Evolutionary conservation across 2,888 invertebrate genomes (phyloP).

Genomic region (Rhopalosiphum nymphaeae): DNA sequence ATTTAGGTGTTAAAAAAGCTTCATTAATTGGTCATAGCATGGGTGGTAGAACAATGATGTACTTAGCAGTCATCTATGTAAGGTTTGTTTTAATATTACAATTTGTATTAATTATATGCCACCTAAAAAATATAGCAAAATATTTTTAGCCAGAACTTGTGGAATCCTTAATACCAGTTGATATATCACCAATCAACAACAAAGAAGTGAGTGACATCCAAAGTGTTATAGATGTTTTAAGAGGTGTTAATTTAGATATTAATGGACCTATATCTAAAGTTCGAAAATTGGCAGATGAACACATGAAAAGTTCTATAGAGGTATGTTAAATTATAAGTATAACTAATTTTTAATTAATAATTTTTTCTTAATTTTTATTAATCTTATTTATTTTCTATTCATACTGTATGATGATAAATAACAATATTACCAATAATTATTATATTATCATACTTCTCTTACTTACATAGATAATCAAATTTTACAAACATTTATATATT

Average conservation of each 20-base stretch:
- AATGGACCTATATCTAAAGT: conserved; percentile 80
- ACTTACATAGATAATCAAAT: neutral
- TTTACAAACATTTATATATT: neutral
- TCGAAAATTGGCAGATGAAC: conserved; percentile 77
- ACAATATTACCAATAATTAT: neutral
- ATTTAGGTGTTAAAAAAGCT: conserved; percentile 76
- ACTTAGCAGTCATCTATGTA: conserved; percentile 81
- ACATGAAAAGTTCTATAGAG: conserved; percentile 71
- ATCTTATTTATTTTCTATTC: neutral
- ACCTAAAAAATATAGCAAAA: neutral
- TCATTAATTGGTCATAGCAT: conserved; percentile 91
- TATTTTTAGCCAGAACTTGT: conserved; percentile 69
- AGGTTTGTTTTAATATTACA: conserved; percentile 67
- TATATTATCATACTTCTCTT: neutral
- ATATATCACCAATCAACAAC: conserved; percentile 79
- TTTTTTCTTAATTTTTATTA: neutral
- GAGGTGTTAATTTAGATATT: conserved; percentile 74
- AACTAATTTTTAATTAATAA: neutral
- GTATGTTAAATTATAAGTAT: conserved; percentile 54
- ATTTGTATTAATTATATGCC: neutral
- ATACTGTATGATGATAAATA: neutral
- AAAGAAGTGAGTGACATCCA: conserved; percentile 77
- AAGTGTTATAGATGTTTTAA: conserved; percentile 79
- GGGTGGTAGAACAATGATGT: conserved; percentile 95
- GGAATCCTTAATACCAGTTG: conserved; percentile 79